A percentile compares a stretch with the other conserved stretches of the same genome.
Evolutionary conservation across 2,888 invertebrate genomes (phyloP).

Genomic region (Hermodice carunculata): DNA sequence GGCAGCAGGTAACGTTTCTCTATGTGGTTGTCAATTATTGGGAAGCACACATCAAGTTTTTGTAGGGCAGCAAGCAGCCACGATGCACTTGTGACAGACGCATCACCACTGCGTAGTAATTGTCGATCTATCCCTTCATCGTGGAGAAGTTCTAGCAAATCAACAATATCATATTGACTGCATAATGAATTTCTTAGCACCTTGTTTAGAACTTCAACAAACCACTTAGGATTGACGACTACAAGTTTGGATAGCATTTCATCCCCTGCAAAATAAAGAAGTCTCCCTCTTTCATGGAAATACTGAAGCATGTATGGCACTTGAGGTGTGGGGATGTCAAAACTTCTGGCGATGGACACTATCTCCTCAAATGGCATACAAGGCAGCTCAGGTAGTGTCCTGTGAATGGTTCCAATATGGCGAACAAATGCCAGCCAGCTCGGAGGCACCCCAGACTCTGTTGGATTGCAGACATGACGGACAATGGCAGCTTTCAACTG

Average conservation of each 20-base stretch:
- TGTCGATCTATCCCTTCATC: conserved; percentile 46
- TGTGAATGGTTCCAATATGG: conserved; percentile 40
- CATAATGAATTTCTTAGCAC: conserved; percentile 36
- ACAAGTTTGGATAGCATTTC: conserved; percentile 40
- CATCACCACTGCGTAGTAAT: conserved; percentile 32
- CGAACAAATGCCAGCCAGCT: conserved; percentile 43
- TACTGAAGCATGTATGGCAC: conserved; percentile 40
- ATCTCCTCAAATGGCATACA: conserved; percentile 45
- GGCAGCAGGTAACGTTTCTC: conserved; percentile 38
- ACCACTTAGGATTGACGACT: conserved; percentile 47
- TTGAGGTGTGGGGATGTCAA: conserved; percentile 42
- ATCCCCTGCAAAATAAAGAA: conserved; percentile 44
- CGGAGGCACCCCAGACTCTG: conserved; percentile 36
- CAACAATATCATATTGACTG: conserved; percentile 18
- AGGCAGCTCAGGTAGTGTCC: conserved; percentile 38
- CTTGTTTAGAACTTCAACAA: conserved; percentile 37
- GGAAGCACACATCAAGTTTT: conserved; percentile 41
- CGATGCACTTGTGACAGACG: conserved; percentile 35
- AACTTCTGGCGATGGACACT: conserved; percentile 43
- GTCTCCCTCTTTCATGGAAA: conserved; percentile 45
- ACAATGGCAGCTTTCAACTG: conserved; percentile 46
- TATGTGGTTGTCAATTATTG: conserved; percentile 16
- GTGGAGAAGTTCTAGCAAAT: conserved; percentile 35
- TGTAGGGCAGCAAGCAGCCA: conserved; percentile 45
- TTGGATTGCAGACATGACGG: conserved; percentile 28